Evolutionary conservation across 2,113 vertebrate species (phyloP), one percentile per base, ranked within the genome.

Genomic region (Sturnus vulgaris): DNA sequence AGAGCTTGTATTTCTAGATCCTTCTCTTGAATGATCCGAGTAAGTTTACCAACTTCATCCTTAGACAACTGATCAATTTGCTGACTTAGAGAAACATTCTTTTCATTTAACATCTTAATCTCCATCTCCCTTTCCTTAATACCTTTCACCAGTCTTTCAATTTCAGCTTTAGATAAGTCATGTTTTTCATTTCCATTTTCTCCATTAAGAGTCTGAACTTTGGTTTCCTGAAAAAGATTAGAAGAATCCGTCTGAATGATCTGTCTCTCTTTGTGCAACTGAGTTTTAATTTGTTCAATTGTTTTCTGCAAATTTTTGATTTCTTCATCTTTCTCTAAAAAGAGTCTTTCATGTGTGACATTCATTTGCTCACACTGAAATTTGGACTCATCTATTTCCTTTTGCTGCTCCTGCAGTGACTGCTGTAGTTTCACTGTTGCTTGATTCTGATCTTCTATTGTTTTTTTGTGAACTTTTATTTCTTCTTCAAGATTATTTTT

Each of bases 121-220:
- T 99, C 99, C 10, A 98, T 98, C 82, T 99, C 99, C 25, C 99
- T 99, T 95, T 99, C 99, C 95, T 99, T 99, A 86, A 99, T 98
- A 81, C 99, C 99, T 94, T 97, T 98, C 37, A 99, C 98, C 75
- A 99, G 96, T 76, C 97, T 98, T 75, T 99, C 98, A 14, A 99
- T 98, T 92, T 99, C 99, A 18, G 97, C 98, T 97, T 99, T 99
- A 12, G 99, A 99, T 80, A 99, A 96, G 93, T 99, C 99, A 27
- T 99, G 99, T 49, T 99, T 99, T 97, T 99, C 99, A 44, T 98
- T 99, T 63, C 98, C 99, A 49, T 98, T 99, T 95, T 99, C 99
- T 86, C 98, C 97, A 86, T 98, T 98, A n/a, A 99, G 97, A 17
- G 98, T 97, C 85, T 98, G 98, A 55, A 98, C 98, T 97, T 99